These are phyloP conservation scores for Calidris pygmaea DNA, from an alignment of 2,113 vertebrate species.

Conservation along the genomic window DNA sequence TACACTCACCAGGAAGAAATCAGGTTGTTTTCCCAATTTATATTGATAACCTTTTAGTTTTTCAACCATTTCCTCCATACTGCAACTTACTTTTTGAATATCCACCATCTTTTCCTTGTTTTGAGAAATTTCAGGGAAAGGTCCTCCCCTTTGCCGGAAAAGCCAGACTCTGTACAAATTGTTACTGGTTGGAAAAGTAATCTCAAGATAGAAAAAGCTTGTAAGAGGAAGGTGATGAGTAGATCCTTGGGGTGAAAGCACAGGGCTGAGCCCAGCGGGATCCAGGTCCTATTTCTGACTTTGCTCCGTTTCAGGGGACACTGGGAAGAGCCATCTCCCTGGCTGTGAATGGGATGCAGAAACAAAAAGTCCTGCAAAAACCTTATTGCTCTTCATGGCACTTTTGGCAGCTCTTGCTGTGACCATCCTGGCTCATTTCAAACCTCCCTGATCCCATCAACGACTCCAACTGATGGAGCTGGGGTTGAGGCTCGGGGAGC, in stretches of 20 bases:
- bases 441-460: neutral
- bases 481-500: neutral
- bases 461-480: rapidly evolving
- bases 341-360: too few species aligned
- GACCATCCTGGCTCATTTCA: neutral
- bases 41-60: neutral
- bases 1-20: neutral
- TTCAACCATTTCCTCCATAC: neutral
- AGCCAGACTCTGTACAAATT: neutral
- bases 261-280: neutral
- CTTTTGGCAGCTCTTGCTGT: neutral
- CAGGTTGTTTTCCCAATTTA: neutral
- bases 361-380: neutral
- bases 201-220: neutral
- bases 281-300: neutral
- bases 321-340: neutral
- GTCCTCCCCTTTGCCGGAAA: neutral
- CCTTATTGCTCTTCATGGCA: rapidly evolving
- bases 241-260: neutral
- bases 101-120: neutral
- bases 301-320: neutral
- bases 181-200: neutral
- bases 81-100: neutral
- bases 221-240: rapidly evolving
- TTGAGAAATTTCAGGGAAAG: neutral